A percentile compares a stretch with the other conserved stretches of the same genome.
These are phyloP conservation scores for Druceiella hillmani DNA, from an alignment of 2,888 invertebrate species.

Conservation along the genomic window DNA sequence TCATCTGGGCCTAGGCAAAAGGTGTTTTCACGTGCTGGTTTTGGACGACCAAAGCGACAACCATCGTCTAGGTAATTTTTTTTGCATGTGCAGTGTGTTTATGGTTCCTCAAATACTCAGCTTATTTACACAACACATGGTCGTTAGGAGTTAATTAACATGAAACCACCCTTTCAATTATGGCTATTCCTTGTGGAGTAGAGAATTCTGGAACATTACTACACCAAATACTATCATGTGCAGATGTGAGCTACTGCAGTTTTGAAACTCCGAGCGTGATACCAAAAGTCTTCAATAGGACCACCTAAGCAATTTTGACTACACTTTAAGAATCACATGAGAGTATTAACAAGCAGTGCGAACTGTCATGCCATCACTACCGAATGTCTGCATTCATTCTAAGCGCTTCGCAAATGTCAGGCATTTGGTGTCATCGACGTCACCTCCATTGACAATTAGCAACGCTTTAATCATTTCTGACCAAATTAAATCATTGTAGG, in stretches of 20 bases:
- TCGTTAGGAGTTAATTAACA: constrained; percentile 21
- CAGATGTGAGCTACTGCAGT: too few species aligned
- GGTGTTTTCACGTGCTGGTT: constrained; percentile 20
- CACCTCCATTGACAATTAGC: constrained; percentile 25
- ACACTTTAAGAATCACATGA: constrained; percentile 20
- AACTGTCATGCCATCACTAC: constrained; percentile 25
- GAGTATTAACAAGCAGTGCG: constrained; percentile 24
- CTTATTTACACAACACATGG: constrained; percentile 9
- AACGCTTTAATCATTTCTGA: constrained; percentile 29
- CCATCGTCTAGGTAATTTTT: constrained; percentile 16
- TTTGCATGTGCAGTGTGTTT: constrained; percentile 23
- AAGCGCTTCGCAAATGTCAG: constrained; percentile 16
- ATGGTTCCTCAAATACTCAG: constrained; percentile 22
- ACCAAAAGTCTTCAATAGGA: constrained; percentile 25
- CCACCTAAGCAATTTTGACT: constrained; percentile 16
- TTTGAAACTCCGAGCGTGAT: too few species aligned
- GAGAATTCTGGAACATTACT: too few species aligned
- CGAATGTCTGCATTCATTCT: constrained; percentile 15
- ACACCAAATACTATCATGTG: too few species aligned
- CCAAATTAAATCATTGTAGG: constrained; percentile 28
- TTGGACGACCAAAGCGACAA: constrained; percentile 26
- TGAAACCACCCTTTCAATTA: constrained; percentile 23
- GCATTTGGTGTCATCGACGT: constrained; percentile 10
- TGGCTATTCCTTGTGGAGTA: too few species aligned
- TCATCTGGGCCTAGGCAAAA: constrained; percentile 26